phyloP scores from a whole-genome alignment of 2,888 invertebrate genomes.

The Trachelus tabidus region DNA sequence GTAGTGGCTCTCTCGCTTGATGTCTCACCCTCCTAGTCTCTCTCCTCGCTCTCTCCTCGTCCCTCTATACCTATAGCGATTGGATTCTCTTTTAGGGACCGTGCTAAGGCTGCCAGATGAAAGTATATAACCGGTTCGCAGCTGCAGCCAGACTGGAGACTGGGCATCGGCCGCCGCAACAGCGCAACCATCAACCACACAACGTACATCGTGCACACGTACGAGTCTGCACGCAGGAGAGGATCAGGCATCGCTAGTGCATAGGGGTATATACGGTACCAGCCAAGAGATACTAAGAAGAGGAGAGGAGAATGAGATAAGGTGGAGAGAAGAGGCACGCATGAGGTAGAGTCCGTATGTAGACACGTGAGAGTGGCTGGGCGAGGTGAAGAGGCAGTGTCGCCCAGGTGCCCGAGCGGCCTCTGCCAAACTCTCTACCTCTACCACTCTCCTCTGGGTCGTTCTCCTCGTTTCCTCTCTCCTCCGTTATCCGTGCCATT shows the following conservation, averaged over 20 bases:
- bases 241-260: background rate
- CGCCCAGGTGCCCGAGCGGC: conserved; percentile 46
- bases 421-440: conserved; percentile 13
- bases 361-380: conserved; percentile 19
- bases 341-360: background rate
- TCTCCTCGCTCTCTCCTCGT: conserved; percentile 17
- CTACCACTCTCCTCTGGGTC: conserved; percentile 19
- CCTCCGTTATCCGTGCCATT: conserved; percentile 30
- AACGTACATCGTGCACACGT: background rate
- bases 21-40: conserved; percentile 19
- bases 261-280: background rate
- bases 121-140: conserved; percentile 64
- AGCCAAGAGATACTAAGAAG: conserved; percentile 18
- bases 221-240: conserved; percentile 1
- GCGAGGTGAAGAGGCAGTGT: conserved; percentile 46
- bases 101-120: conserved; percentile 50
- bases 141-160: conserved; percentile 51
- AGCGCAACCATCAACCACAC: conserved; percentile 6
- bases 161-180: conserved; percentile 29
- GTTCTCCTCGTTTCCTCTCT: conserved; percentile 35
- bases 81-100: conserved; percentile 46
- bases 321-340: conserved; percentile 7
- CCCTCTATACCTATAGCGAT: conserved; percentile 3
- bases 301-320: conserved; percentile 22
- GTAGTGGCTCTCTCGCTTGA: conserved; percentile 15